Percentiles rank a stretch among this genome's conserved stretches.
Conservation (phyloP, 1,140 invertebrate species). For the Meteorus sp. region DNA sequence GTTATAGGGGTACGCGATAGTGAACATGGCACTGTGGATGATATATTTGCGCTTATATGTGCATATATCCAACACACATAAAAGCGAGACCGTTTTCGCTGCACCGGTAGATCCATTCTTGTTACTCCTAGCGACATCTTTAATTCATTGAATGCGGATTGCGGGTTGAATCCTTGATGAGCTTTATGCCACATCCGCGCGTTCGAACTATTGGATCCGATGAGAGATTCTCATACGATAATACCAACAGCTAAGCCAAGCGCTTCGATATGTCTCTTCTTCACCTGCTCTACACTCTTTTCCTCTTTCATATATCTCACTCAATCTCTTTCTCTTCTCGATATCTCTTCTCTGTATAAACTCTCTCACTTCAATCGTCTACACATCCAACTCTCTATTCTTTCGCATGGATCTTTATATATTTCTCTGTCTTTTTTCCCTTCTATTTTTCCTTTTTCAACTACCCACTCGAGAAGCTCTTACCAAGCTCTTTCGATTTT, state of each 20-base stretch:
- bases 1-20: background rate
- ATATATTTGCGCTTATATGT: no score
- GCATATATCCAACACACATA: no score
- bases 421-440: no score
- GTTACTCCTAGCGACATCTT: slow-evolving; percentile 58
- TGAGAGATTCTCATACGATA: slow-evolving; percentile 53
- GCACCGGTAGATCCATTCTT: slow-evolving; percentile 47
- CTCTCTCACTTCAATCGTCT: no score
- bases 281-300: slow-evolving; percentile 19
- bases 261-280: slow-evolving; percentile 29
- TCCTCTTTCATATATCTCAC: slow-evolving; percentile 13
- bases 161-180: slow-evolving; percentile 57
- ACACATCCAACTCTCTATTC: no score
- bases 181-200: slow-evolving; percentile 58
- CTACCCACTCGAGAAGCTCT: slow-evolving; percentile 35
- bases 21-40: no score
- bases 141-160: slow-evolving; percentile 60
- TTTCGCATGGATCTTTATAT: no score
- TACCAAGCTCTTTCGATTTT: slow-evolving; percentile 37
- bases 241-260: slow-evolving; percentile 32
- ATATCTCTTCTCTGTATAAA: no score
- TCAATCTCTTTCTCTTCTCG: slow-evolving; percentile 1
- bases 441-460: slow-evolving; percentile 20
- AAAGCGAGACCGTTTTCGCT: slow-evolving; percentile 4
- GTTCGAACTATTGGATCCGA: slow-evolving; percentile 56